These are phyloP conservation scores for Delphinapterus leucas DNA, from an alignment of 2,113 vertebrate genomes.

Conservation along the genomic window DNA sequence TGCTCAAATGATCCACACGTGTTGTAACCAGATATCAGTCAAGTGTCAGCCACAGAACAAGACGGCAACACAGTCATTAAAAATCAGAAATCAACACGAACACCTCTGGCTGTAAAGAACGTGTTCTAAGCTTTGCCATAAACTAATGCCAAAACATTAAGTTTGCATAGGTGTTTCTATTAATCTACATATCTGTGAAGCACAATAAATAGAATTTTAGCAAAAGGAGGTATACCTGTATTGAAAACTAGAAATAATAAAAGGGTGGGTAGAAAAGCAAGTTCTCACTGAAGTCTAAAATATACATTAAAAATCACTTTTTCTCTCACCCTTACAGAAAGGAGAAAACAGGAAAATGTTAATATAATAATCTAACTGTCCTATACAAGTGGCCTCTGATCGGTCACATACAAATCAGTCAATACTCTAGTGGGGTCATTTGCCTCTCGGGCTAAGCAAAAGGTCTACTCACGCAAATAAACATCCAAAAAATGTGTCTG, in stretches of 20 bases:
- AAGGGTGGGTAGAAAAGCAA: background rate
- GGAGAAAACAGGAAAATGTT: background rate
- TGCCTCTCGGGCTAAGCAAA: background rate
- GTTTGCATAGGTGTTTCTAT: background rate
- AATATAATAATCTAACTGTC: background rate
- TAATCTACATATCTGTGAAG: background rate
- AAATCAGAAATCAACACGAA: background rate
- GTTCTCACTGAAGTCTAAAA: background rate
- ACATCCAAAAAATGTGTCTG: background rate
- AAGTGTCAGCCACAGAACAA: background rate
- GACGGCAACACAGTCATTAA: background rate
- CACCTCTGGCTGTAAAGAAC: background rate
- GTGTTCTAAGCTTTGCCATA: background rate
- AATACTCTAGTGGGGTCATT: background rate
- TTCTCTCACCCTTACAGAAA: background rate
- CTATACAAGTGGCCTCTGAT: background rate
- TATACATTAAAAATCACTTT: background rate
- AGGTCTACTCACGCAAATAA: background rate
- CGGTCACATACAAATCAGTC: background rate
- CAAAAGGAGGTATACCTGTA: too few species aligned
- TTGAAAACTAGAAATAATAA: background rate
- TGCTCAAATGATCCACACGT: background rate
- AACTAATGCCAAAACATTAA: background rate
- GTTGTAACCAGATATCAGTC: background rate
- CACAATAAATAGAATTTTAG: too few species aligned